These are phyloP conservation scores for Macrocentrus cingulum DNA, from an alignment of 1,140 invertebrate genomes.

Conservation along the genomic window DNA sequence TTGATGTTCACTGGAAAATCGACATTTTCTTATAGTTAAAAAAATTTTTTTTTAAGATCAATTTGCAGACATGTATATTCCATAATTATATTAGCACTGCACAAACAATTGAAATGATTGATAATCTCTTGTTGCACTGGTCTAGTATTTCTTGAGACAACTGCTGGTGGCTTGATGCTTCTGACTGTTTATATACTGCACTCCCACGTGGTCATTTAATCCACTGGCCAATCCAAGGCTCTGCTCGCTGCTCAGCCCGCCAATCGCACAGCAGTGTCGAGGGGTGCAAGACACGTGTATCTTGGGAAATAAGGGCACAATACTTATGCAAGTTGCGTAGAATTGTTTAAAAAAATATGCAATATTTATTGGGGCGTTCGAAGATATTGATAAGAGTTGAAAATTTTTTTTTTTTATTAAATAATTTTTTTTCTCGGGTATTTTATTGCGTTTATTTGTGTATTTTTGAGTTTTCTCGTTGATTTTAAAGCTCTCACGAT, in stretches of 20 bases:
- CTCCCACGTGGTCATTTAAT: constrained; percentile 57
- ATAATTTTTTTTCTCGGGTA: too few relatives aligned
- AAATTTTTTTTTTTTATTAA: too few relatives aligned
- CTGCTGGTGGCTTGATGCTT: constrained; percentile 50
- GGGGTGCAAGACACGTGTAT: constrained; percentile 44
- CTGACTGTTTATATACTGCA: constrained; percentile 55
- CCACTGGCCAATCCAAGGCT: constrained; percentile 47
- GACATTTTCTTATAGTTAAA: background rate
- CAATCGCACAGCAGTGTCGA: constrained; percentile 43
- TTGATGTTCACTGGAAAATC: background rate
- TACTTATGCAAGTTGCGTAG: constrained; percentile 19
- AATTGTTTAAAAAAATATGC: too few relatives aligned
- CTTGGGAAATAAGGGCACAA: constrained; percentile 45
- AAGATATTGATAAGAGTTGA: too few relatives aligned
- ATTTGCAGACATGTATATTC: too few relatives aligned
- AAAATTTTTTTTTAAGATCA: too few relatives aligned
- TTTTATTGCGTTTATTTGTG: too few relatives aligned
- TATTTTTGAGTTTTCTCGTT: too few relatives aligned
- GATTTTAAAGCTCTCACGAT: too few relatives aligned
- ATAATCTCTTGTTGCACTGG: constrained; percentile 41
- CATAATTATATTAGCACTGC: constrained; percentile 16
- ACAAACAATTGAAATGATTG: constrained; percentile 26
- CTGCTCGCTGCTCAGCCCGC: constrained; percentile 33
- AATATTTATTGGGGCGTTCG: too few relatives aligned
- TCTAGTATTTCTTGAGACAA: constrained; percentile 42